phyloP scores from a whole-genome alignment of 2,113 vertebrate genomes.

The Galbula dea region DNA sequence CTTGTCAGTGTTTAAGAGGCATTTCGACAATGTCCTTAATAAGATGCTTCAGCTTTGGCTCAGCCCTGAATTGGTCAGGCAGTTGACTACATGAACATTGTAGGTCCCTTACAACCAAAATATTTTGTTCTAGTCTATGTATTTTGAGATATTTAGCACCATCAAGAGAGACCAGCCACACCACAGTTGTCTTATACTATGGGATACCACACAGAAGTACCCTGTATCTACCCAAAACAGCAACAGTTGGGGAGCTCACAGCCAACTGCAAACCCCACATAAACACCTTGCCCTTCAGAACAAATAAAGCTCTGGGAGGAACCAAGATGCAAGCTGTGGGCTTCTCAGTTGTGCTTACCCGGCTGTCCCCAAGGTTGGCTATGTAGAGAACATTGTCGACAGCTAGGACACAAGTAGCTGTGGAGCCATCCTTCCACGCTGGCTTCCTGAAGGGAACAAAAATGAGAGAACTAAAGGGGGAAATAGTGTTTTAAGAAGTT shows the following conservation, averaged over 20 bases:
- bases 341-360: conserved; percentile 73
- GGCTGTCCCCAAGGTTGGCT: conserved; percentile 94
- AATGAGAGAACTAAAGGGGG: not conserved
- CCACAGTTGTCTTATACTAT: not conserved
- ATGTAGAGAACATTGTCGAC: conserved; percentile 89
- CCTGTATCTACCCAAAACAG: not conserved
- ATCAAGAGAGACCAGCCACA: not conserved
- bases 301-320: not conserved
- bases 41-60: not conserved
- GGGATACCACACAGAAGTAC: not conserved
- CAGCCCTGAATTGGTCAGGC: not conserved
- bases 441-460: conserved; percentile 83
- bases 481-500: not conserved
- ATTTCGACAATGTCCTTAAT: not conserved
- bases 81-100: fast-evolving
- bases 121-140: not conserved
- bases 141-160: not conserved
- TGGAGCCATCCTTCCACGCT: conserved; percentile 95
- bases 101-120: not conserved
- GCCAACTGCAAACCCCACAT: not conserved
- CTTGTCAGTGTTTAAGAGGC: not conserved
- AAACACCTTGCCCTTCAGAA: not conserved
- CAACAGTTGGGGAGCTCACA: not conserved
- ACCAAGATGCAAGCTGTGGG: not conserved
- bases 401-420: conserved; percentile 90